These are phyloP conservation scores for Adelphocoris suturalis DNA, from an alignment of 2,888 invertebrate species.

Conservation along the genomic window DNA sequence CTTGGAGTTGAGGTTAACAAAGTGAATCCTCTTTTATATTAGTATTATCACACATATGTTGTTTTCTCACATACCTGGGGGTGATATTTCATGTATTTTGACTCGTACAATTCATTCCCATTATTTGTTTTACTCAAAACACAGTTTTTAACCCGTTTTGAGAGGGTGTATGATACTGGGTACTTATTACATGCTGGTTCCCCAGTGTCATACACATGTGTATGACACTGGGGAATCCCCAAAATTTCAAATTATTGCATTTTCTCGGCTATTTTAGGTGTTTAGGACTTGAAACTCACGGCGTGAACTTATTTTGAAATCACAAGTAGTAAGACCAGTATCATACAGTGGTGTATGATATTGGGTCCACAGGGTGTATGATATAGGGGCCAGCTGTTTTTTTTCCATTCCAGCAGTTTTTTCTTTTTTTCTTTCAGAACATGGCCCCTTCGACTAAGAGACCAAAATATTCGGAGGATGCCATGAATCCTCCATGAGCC, in stretches of 20 bases:
- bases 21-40: conserved; percentile 50
- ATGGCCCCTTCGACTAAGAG: conserved; percentile 32
- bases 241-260: conserved; percentile 40
- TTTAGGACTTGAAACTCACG: conserved; percentile 46
- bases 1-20: conserved; percentile 53
- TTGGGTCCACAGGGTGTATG: conserved; percentile 43
- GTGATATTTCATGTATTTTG: conserved; percentile 54
- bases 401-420: conserved; percentile 1
- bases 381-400: conserved; percentile 46
- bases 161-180: conserved; percentile 54
- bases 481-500: conserved; percentile 33
- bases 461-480: conserved; percentile 41
- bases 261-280: conserved; percentile 41
- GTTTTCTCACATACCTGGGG: conserved; percentile 27
- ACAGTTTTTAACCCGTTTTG: conserved; percentile 51
- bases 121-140: conserved; percentile 42
- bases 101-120: conserved; percentile 47
- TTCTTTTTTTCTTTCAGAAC: conserved; percentile 2
- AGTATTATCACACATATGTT: conserved; percentile 57
- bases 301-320: conserved; percentile 23
- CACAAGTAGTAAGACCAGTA: conserved; percentile 45
- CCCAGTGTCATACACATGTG: conserved; percentile 47
- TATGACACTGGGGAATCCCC: conserved; percentile 38
- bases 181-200: too few relatives aligned
- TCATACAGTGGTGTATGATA: conserved; percentile 46